Conservation (phyloP, 2,797 vertebrate genomes). For the Chloroceryle amazona region DNA sequence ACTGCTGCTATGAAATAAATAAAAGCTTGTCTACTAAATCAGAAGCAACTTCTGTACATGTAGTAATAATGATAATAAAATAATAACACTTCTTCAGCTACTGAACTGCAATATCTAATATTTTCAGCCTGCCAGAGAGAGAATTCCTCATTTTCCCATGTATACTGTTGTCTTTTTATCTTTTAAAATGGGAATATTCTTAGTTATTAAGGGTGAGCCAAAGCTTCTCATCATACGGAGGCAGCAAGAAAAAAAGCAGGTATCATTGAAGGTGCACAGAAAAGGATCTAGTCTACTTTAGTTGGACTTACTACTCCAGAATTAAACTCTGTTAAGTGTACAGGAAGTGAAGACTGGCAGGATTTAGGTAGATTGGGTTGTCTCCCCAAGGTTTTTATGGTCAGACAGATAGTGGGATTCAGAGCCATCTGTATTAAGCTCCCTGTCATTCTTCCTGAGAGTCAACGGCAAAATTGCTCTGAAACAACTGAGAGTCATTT, state of each 20-base stretch:
- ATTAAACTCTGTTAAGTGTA: neutral
- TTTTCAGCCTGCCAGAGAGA: neutral
- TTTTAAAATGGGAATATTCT: neutral
- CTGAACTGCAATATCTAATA: neutral
- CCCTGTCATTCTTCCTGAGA: neutral
- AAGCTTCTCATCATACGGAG: neutral
- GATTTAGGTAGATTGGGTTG: neutral
- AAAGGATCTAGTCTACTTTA: neutral
- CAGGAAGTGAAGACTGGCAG: neutral
- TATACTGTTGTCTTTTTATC: neutral
- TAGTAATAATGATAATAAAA: neutral
- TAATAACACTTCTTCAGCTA: neutral
- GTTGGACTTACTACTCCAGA: neutral
- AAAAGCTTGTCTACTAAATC: neutral
- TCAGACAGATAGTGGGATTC: neutral
- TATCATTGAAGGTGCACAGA: neutral
- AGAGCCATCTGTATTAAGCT: neutral
- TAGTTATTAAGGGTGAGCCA: neutral
- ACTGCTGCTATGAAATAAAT: neutral
- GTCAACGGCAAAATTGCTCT: neutral
- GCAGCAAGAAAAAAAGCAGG: neutral
- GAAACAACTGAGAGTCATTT: neutral
- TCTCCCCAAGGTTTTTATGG: neutral
- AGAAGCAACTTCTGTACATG: neutral
- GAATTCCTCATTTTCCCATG: neutral